These are phyloP conservation scores for Spilarctia lutea DNA, from an alignment of 2,888 invertebrate species.

Conservation along the genomic window DNA sequence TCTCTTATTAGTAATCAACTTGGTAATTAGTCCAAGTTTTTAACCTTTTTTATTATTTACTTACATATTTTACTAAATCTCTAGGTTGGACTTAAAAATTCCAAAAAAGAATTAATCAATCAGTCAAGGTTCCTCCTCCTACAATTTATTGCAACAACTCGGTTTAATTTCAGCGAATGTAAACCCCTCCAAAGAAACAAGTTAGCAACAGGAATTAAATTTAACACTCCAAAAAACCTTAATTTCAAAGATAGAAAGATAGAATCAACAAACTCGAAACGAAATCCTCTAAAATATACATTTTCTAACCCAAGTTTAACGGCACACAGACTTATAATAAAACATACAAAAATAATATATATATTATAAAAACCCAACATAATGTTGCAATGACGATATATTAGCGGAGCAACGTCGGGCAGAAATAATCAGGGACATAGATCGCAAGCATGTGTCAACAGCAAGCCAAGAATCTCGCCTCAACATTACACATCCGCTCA, in stretches of 20 bases:
- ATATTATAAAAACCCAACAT: slow-evolving; percentile 23
- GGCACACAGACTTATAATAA: slow-evolving; percentile 5
- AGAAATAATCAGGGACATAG: slow-evolving; percentile 67
- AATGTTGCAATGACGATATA: slow-evolving; percentile 56
- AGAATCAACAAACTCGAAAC: not conserved
- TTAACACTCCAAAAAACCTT: not conserved
- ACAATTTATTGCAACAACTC: not conserved
- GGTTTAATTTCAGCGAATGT: not conserved
- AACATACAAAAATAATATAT: slow-evolving; percentile 27
- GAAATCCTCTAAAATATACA: not conserved
- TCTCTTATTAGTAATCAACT: no score
- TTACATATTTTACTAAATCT: not conserved
- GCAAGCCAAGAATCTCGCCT: slow-evolving; percentile 74
- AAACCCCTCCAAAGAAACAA: not conserved
- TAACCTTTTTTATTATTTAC: not conserved
- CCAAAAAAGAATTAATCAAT: not conserved
- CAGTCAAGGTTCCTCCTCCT: no score
- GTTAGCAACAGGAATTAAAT: not conserved
- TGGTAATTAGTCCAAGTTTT: no score
- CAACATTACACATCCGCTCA: slow-evolving; percentile 71
- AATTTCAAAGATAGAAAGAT: not conserved
- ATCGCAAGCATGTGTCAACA: slow-evolving; percentile 62
- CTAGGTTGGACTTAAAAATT: not conserved
- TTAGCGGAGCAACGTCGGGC: slow-evolving; percentile 44
- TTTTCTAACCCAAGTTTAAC: not conserved